Conservation (phyloP, 2,888 invertebrate genomes). For the Deilephila porcellus region DNA sequence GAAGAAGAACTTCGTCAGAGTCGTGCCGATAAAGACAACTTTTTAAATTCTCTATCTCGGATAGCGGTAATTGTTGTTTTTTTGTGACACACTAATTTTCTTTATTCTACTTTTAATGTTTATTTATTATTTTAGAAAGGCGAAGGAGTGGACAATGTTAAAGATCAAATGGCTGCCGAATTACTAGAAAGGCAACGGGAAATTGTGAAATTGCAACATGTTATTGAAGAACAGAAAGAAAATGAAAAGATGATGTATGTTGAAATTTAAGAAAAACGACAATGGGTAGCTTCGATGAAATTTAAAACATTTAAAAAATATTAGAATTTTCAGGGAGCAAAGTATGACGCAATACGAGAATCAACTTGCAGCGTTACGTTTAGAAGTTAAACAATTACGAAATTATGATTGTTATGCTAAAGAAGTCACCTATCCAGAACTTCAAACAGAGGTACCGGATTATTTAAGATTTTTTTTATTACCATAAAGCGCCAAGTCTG, state of each 20-base stretch:
- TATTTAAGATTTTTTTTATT: neutral
- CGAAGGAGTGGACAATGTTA: conserved; percentile 59
- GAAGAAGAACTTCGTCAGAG: conserved; percentile 72
- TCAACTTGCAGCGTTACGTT: conserved; percentile 63
- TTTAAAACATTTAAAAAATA: conserved; percentile 3
- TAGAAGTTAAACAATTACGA: conserved; percentile 68
- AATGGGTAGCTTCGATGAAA: neutral
- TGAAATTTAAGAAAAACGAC: neutral
- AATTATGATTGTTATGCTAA: conserved; percentile 72
- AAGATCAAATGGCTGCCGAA: conserved; percentile 72
- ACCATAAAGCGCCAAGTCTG: neutral
- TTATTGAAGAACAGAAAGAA: conserved; percentile 65
- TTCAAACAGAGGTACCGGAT: conserved; percentile 66
- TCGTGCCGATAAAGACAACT: conserved; percentile 78
- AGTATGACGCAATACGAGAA: conserved; percentile 70
- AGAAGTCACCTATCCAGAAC: conserved; percentile 66
- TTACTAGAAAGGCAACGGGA: conserved; percentile 70
- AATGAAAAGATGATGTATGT: conserved; percentile 69
- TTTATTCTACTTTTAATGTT: neutral
- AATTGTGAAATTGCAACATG: conserved; percentile 64
- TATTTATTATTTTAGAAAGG: conserved; percentile 60
- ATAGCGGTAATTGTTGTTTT: conserved; percentile 69
- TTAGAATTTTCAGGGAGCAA: conserved; percentile 62
- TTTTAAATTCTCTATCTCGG: conserved; percentile 74
- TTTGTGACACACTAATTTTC: neutral